Evolutionary conservation across 2,888 invertebrate species (phyloP), one percentile per base, ranked within the genome.

Genomic region (Hirudinaria manillensis): DNA sequence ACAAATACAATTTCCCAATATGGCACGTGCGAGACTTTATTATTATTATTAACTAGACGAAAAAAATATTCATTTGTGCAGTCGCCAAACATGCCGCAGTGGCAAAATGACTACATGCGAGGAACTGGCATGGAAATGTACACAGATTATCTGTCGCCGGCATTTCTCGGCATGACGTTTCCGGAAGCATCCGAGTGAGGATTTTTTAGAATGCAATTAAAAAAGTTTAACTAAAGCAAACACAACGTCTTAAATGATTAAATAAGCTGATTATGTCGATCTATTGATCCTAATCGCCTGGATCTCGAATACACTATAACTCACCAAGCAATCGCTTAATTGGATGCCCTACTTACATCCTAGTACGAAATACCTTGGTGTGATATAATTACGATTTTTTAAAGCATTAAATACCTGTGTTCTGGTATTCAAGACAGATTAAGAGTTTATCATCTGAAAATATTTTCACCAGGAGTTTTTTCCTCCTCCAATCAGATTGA

Each of bases 121-220:
- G 98, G 98, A 88, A 98, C 98, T 86, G 98, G 98, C 88, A 98
- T 98, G 91, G 98, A 99, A 91, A 97, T 97, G 96, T 99, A 99
- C 90, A 99, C 98, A 87, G 98, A 99, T 90, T 95, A 95, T 88
- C 90, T 99, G 88, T 96, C 97, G 88, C 93, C 94, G 87, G 95
- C 97, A 87, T 99, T 98, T 90, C 94, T 95, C 87, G 95, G 96
- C 89, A 95, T 98, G 93, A 93, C 93, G 87, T 99, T 99, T 89
- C 93, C 97, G 86, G 95, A 98, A 90, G 97, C 97, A 88, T 94
- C 97, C 90, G 96, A 98, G 98, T 98, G 93, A 27, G n/a, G 32
- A 19, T 68, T 45, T 36, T 24, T 32, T 66, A 3, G n/a, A 4
- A 3, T 21, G 3, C 36, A 2, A 29, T 72, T 72, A 10, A 38